A percentile compares a stretch with the other conserved stretches of the same genome.
These are phyloP conservation scores for Psilopogon haemacephalus DNA, from an alignment of 2,113 vertebrate genomes.

Conservation along the genomic window DNA sequence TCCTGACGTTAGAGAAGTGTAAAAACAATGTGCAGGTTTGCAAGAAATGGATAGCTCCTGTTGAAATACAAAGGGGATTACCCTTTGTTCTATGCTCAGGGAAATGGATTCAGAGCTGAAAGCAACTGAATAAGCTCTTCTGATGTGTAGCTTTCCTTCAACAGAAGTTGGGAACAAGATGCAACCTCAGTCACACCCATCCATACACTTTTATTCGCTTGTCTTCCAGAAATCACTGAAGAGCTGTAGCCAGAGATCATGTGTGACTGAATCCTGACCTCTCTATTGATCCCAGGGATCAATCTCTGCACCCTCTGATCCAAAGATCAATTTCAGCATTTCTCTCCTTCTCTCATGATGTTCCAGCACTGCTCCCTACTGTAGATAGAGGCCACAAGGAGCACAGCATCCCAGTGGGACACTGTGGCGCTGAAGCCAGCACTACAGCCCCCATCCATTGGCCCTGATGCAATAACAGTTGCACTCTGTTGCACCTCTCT, in stretches of 20 bases:
- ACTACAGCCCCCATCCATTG: too few relatives aligned
- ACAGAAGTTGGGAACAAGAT: background rate
- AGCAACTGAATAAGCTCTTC: background rate
- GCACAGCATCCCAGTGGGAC: background rate
- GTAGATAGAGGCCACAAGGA: background rate
- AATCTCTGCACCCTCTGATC: background rate
- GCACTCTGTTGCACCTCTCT: too few relatives aligned
- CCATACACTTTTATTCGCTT: background rate
- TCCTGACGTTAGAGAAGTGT: background rate
- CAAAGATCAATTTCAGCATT: background rate
- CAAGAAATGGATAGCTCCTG: background rate
- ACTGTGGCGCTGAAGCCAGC: too few relatives aligned
- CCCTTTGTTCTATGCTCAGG: background rate
- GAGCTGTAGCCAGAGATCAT: background rate
- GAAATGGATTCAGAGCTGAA: background rate
- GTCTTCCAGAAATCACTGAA: constrained; percentile 5
- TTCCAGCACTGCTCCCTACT: background rate
- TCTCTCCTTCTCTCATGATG: background rate
- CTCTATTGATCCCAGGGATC: constrained; percentile 11
- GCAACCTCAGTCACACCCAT: background rate
- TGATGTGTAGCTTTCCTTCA: background rate
- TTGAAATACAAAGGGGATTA: background rate
- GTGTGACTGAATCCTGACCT: constrained; percentile 21
- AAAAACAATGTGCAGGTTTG: background rate
- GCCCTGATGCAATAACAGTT: too few relatives aligned